A percentile compares a stretch with the other conserved stretches of the same genome.
phyloP scores from a whole-genome alignment of 2,888 invertebrate species.

The Piscicola geometra region DNA sequence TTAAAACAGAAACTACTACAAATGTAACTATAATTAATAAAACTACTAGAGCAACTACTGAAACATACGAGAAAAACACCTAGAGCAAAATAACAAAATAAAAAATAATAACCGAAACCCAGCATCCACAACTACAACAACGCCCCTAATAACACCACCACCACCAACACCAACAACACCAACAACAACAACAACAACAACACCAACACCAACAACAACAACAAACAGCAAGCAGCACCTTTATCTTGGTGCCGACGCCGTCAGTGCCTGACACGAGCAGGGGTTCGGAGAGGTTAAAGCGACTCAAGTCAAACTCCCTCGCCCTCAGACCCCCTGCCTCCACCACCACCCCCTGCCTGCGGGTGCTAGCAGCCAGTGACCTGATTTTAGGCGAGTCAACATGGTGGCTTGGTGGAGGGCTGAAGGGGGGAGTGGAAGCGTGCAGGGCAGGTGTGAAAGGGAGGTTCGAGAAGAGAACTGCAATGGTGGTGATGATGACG shows the following conservation, averaged over 20 bases:
- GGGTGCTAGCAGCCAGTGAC: conserved; percentile 87
- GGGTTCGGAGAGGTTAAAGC: conserved; percentile 62
- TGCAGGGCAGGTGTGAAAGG: no score
- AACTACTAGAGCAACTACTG: not conserved
- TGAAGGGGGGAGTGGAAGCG: no score
- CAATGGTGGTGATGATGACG: not conserved
- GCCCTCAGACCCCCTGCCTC: no score
- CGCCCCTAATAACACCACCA: no score
- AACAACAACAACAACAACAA: not conserved
- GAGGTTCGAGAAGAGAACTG: no score
- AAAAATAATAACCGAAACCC: not conserved
- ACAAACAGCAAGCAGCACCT: conserved; percentile 60
- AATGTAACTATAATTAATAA: not conserved
- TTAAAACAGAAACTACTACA: not conserved
- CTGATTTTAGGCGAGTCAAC: conserved; percentile 63
- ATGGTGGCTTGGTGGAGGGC: no score
- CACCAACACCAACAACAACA: not conserved
- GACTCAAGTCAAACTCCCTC: no score
- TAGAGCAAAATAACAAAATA: no score
- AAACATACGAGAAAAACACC: no score
- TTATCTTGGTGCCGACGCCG: conserved; percentile 93
- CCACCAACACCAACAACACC: not conserved
- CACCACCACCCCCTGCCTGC: conserved; percentile 86
- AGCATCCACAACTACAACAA: not conserved
- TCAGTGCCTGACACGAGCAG: conserved; percentile 88